phyloP scores from a whole-genome alignment of 2,888 invertebrate species.

The Andricus quercusramuli region DNA sequence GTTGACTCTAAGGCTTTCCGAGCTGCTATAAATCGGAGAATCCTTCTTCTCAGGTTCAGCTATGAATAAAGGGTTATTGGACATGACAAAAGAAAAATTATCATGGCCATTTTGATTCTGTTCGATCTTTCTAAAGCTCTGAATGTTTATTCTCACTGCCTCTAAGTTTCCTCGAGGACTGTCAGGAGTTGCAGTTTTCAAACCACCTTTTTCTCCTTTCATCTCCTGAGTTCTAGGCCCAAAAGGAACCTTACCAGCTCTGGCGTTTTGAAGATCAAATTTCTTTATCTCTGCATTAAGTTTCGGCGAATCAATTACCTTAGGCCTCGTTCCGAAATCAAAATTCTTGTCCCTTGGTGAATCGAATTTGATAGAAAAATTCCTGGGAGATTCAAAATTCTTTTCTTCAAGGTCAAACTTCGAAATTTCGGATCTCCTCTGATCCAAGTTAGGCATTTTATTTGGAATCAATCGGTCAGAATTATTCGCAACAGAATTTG shows the following conservation, averaged over 20 bases:
- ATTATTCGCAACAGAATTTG: background rate
- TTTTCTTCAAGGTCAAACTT: constrained; percentile 46
- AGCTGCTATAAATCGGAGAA: constrained; percentile 71
- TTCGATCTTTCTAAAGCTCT: constrained; percentile 68
- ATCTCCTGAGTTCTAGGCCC: constrained; percentile 49
- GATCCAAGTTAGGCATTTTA: constrained; percentile 62
- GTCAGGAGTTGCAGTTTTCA: constrained; percentile 65
- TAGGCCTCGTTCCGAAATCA: constrained; percentile 69
- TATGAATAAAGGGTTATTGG: constrained; percentile 74
- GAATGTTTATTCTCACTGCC: constrained; percentile 68
- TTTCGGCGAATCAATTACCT: constrained; percentile 62
- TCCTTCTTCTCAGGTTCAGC: constrained; percentile 69
- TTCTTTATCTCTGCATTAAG: constrained; percentile 63
- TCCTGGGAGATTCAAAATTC: constrained; percentile 59
- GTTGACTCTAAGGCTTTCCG: constrained; percentile 70
- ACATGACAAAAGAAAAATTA: constrained; percentile 71
- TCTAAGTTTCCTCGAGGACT: constrained; percentile 68
- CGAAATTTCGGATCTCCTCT: constrained; percentile 16
- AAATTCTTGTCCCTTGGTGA: constrained; percentile 63
- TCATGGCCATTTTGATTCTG: constrained; percentile 71
- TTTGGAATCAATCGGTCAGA: constrained; percentile 42
- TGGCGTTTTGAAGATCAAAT: constrained; percentile 61
- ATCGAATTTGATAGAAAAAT: constrained; percentile 62
- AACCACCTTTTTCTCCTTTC: constrained; percentile 36
- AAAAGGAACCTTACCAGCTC: constrained; percentile 56